These are phyloP conservation scores for Burhinus oedicnemus DNA, from an alignment of 2,113 vertebrate genomes.

Conservation along the genomic window DNA sequence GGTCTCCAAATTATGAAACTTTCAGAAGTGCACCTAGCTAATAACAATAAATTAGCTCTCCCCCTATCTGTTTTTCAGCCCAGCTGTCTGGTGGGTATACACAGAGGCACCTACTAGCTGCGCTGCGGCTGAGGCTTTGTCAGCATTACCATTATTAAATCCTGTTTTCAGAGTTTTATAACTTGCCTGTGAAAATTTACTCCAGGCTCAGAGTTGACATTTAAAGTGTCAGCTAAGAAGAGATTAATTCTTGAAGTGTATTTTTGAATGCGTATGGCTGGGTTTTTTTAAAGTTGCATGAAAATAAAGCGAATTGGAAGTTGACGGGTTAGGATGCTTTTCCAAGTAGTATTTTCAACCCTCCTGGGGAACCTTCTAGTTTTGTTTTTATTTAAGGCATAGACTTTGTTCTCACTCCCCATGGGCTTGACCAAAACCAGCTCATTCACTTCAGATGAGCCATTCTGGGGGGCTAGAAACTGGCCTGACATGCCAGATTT, in stretches of 20 bases:
- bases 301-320: conserved; percentile 16
- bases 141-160: conserved; percentile 61
- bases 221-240: conserved; percentile 29
- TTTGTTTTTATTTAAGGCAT: neutral
- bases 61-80: neutral
- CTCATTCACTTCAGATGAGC: neutral
- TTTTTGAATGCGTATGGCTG: neutral
- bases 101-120: neutral
- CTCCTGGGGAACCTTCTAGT: neutral
- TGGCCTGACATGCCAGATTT: neutral
- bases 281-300: neutral
- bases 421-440: neutral
- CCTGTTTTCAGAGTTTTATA: conserved; percentile 37
- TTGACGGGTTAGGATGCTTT: neutral
- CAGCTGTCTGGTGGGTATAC: neutral
- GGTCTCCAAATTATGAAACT: neutral
- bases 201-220: conserved; percentile 44
- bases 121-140: neutral
- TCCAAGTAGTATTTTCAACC: neutral
- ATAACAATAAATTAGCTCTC: neutral
- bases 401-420: neutral
- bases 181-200: conserved; percentile 46
- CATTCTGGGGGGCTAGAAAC: neutral
- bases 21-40: neutral
- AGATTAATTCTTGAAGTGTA: conserved; percentile 33